Base-by-base conservation (phyloP, 2,888 invertebrate genomes). In the Calameuta pallipes region DNA sequence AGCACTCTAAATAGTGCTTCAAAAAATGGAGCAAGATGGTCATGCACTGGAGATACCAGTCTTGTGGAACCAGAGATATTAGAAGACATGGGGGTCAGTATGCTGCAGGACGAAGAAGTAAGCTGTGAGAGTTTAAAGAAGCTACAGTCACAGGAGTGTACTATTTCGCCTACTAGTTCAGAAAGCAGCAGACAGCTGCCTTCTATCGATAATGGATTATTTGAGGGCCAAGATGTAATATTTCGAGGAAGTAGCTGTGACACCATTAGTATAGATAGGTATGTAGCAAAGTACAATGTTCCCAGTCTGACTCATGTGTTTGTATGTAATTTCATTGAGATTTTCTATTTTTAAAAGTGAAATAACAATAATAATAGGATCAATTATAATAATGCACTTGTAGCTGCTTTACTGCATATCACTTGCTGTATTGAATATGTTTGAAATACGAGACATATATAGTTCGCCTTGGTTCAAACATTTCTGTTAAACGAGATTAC, bases 21-120 rank as follows among this genome's bases (percentile, higher is more conserved):
- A 1, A 87, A 87, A 79, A 87, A 84, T 75, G 82, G 75, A 23
- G 80, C 84, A 36, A 86, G 84, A 80, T 91, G 91, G 91, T 84
- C 88, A 2, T 90, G 86, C 82, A 87, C 90, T 0, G 89, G 87
- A 31, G 87, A 91, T 76, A 87, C 87, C 3, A 90, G 89, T 83
- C 82, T 91, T 41, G 91, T 93, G 70, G 91, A 92, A 79, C 90
- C 92, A 33, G 93, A 93, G 82, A 92, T 93, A 75, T 86, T 93
- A 77, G 92, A 93, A 83, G 94, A 94, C 84, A 93, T 94, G 92
- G 95, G 95, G 73, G 93, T 95, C 33, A 93, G 93, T 34, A 93
- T 94, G 92, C 88, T 95, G 75, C 93, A 93, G 76, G 93, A 93
- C 15, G 93, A 93, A 81, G 92, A 93, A 80, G 89, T 91, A 31